Evolutionary conservation across 2,888 invertebrate species (phyloP), one percentile per base, ranked within the genome.

Genomic region (Digitonthophagus gazella): DNA sequence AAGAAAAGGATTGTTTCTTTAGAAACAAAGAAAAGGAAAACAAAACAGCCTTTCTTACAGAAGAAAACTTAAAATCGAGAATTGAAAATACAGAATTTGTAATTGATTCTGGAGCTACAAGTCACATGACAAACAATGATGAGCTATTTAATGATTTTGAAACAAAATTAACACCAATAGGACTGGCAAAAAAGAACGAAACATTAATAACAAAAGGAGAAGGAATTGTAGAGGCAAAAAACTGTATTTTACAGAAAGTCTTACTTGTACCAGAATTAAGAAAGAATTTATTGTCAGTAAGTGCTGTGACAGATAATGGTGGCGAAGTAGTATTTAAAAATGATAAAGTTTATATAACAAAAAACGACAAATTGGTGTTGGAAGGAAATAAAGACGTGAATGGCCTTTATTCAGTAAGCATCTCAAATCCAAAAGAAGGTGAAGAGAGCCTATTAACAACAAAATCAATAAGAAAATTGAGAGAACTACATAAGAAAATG

Each of bases 331-430:
- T n/a, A n/a, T n/a, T n/a, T n/a, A n/a, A n/a, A n/a, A n/a, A n/a
- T n/a, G n/a, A n/a, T n/a, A n/a, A n/a, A n/a, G n/a, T n/a, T n/a
- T n/a, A n/a, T n/a, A n/a, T n/a, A n/a, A 72, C 66, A 8, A 73
- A 75, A 67, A 58, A 72, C 64, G 54, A 72, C 22, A 61, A 65
- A 66, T 58, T 65, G 67, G 58, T 74, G 15, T 58, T 75, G 14
- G 64, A 74, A 69, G 72, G 71, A 55, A 65, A 61, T 20, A 71
- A 73, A 72, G 15, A 55, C 54, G 56, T 68, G 58, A 72, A 68
- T 28, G 71, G 69, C 11, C 55, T 73, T 8, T 74, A 73, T 65
- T 22, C 19, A 20, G 22, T 72, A 67, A 55, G 70, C 11, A 15
- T 71, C 58, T 58, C 63, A 22, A 56, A 64, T 57, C 65, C 63